A percentile compares a stretch with the other conserved stretches of the same genome.
Conservation (phyloP, 2,888 invertebrate species). For the Rapana venosa region DNA sequence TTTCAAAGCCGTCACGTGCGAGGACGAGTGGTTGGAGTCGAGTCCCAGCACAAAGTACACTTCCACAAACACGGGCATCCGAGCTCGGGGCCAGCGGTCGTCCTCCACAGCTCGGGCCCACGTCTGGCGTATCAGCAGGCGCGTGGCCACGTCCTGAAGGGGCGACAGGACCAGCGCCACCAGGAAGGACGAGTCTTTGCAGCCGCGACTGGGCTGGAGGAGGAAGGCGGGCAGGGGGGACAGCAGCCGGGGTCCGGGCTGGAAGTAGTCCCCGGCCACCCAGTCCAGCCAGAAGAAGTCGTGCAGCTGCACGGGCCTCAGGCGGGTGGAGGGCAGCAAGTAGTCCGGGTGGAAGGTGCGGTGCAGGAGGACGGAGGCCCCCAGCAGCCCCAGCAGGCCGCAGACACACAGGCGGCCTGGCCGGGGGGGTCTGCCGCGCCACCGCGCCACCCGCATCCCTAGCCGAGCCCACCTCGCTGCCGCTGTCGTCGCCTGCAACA, state of each 20-base stretch:
- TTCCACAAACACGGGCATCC: background rate
- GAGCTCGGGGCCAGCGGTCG: conserved; percentile 15
- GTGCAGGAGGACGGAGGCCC: background rate
- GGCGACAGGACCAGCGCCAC: conserved; percentile 15
- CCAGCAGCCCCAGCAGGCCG: background rate
- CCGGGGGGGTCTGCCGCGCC: background rate
- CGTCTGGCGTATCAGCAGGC: conserved; percentile 26
- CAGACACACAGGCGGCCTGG: background rate
- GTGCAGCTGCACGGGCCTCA: background rate
- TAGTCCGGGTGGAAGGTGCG: conserved; percentile 19
- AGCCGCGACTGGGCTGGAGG: background rate
- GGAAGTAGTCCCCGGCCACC: conserved; percentile 24
- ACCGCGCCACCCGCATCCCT: background rate
- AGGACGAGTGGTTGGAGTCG: background rate
- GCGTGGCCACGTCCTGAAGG: background rate
- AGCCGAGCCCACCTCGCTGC: background rate
- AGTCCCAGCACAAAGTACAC: conserved; percentile 26
- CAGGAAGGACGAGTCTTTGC: background rate
- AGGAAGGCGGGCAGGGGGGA: conserved; percentile 16
- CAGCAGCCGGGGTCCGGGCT: background rate
- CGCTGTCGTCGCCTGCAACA: background rate
- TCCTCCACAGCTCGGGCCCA: conserved; percentile 28
- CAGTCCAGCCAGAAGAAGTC: conserved; percentile 36
- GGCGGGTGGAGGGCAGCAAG: conserved; percentile 18
- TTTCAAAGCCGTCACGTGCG: background rate